These are phyloP conservation scores for Zelleria hepariella DNA, from an alignment of 2,888 invertebrate species.

Conservation along the genomic window DNA sequence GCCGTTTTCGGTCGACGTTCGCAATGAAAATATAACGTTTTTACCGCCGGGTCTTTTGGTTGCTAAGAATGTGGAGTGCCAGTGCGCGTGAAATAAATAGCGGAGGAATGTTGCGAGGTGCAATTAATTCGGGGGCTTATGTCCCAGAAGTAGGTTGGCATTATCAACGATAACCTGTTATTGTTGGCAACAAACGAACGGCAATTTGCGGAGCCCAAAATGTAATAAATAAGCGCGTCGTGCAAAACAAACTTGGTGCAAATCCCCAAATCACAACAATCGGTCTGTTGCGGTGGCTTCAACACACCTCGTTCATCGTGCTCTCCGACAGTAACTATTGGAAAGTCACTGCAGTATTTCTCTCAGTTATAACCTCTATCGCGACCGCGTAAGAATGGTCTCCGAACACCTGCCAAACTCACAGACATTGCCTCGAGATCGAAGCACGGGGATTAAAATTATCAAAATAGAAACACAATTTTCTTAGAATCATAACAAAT, in stretches of 20 bases:
- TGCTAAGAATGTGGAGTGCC: neutral
- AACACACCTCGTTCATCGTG: neutral
- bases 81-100: neutral
- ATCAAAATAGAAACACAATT: constrained; percentile 5
- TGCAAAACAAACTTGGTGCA: neutral
- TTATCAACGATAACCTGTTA: neutral
- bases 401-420: neutral
- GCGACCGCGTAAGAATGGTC: neutral
- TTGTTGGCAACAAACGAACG: constrained; percentile 1
- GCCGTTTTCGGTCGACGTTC: neutral
- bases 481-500: constrained; percentile 4
- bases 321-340: neutral
- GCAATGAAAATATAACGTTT: neutral
- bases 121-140: neutral
- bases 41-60: neutral
- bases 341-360: neutral
- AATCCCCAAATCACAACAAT: constrained; percentile 4
- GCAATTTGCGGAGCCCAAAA: neutral
- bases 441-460: neutral
- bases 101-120: neutral
- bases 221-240: neutral
- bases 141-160: neutral
- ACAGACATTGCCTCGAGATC: neutral
- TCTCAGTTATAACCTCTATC: neutral
- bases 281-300: neutral